Evolutionary conservation across 2,888 invertebrate genomes (phyloP).

Genomic region (Tortricodes alternella): DNA sequence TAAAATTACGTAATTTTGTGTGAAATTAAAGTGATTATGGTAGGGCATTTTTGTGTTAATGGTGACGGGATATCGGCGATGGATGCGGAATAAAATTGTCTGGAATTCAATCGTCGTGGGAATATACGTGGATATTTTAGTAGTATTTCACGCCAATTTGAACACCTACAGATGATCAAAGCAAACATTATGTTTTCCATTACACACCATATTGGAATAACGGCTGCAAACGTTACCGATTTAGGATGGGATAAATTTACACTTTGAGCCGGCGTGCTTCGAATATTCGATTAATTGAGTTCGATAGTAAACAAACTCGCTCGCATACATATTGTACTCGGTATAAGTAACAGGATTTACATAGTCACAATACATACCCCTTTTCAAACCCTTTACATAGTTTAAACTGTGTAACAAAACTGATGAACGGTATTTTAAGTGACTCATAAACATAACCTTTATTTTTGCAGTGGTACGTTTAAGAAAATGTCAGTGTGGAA

Average conservation of each 20-base stretch:
- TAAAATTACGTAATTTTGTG: too few species aligned
- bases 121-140: slow-evolving; percentile 6
- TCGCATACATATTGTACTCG: background rate
- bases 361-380: too few species aligned
- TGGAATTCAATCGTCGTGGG: slow-evolving; percentile 11
- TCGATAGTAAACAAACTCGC: slow-evolving; percentile 13
- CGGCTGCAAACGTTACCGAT: slow-evolving; percentile 5
- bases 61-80: too few species aligned
- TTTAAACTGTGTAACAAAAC: too few species aligned
- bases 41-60: too few species aligned
- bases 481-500: too few species aligned
- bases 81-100: background rate
- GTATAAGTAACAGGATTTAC: background rate
- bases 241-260: slow-evolving; percentile 8
- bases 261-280: background rate
- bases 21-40: too few species aligned
- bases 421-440: too few species aligned
- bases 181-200: slow-evolving; percentile 2
- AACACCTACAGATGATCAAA: slow-evolving; percentile 5
- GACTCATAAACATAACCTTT: too few species aligned
- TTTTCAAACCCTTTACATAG: too few species aligned
- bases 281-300: slow-evolving; percentile 17
- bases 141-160: slow-evolving; percentile 12
- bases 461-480: too few species aligned
- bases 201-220: background rate